These are phyloP conservation scores for Notamacropus eugenii DNA, from an alignment of 2,797 vertebrate species.

Conservation along the genomic window DNA sequence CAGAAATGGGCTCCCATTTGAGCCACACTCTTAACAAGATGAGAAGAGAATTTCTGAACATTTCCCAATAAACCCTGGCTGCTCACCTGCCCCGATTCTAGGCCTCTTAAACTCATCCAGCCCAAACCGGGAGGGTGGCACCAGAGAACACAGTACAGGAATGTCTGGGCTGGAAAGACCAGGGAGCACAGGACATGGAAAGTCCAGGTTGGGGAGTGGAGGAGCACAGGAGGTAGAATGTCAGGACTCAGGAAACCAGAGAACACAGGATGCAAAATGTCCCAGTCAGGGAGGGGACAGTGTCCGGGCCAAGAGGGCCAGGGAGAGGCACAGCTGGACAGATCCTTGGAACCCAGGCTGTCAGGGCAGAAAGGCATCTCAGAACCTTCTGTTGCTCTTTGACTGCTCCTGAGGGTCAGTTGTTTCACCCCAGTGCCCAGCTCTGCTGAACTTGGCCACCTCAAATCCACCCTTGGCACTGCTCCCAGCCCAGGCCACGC, in stretches of 20 bases:
- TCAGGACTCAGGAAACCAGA: too few relatives aligned
- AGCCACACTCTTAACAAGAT: too few relatives aligned
- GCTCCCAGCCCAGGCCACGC: neutral
- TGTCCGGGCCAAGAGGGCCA: too few relatives aligned
- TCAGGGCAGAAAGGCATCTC: neutral
- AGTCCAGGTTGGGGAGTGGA: too few relatives aligned
- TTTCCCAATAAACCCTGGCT: neutral
- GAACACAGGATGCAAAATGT: too few relatives aligned
- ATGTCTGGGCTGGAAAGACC: too few relatives aligned
- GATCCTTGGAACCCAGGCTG: neutral
- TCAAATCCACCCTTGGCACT: neutral
- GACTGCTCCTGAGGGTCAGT: neutral
- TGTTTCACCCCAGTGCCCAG: neutral
- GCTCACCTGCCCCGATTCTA: neutral
- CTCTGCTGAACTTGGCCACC: rapidly evolving
- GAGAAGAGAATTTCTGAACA: neutral
- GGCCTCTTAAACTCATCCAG: too few relatives aligned
- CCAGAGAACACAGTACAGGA: neutral
- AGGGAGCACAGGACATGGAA: too few relatives aligned
- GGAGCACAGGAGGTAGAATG: too few relatives aligned
- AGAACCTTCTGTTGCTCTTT: neutral
- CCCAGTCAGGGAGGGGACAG: too few relatives aligned
- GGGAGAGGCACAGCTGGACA: neutral
- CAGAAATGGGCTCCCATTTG: too few relatives aligned
- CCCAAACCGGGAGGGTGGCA: neutral